phyloP scores from a whole-genome alignment of 2,888 invertebrate genomes.

The Helobdella robusta region DNA sequence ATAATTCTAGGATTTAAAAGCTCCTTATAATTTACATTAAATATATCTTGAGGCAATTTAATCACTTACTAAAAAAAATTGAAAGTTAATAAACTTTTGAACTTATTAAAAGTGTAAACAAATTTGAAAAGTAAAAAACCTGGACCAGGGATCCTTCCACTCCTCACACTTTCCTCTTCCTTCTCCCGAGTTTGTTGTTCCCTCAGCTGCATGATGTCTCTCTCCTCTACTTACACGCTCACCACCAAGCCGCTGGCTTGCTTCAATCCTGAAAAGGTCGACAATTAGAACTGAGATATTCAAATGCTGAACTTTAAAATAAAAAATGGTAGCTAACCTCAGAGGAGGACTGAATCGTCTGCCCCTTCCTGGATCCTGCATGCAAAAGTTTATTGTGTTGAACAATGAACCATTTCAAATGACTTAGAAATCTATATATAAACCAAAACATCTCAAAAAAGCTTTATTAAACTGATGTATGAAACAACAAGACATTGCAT shows the following conservation, averaged over 20 bases:
- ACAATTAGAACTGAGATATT: background rate
- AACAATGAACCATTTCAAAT: background rate
- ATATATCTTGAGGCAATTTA: no score
- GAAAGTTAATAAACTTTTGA: no score
- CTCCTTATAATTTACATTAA: no score
- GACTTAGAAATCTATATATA: background rate
- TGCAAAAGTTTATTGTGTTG: background rate
- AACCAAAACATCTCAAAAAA: no score
- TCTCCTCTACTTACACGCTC: slow-evolving; percentile 9
- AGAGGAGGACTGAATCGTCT: slow-evolving; percentile 19
- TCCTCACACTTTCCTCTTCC: slow-evolving; percentile 61
- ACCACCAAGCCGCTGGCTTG: background rate
- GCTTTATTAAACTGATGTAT: no score
- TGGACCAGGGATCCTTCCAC: slow-evolving; percentile 83
- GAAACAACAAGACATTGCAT: no score
- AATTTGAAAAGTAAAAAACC: slow-evolving; percentile 36
- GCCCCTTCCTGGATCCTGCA: slow-evolving; percentile 18
- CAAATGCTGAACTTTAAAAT: background rate
- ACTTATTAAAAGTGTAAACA: no score
- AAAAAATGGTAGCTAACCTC: slow-evolving; percentile 6
- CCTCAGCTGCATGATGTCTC: background rate
- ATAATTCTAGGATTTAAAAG: no score
- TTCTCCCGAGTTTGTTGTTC: background rate
- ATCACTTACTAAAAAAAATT: no score
- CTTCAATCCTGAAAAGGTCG: background rate